phyloP scores from a whole-genome alignment of 2,113 vertebrate genomes.

The Megaleporinus macrocephalus region DNA sequence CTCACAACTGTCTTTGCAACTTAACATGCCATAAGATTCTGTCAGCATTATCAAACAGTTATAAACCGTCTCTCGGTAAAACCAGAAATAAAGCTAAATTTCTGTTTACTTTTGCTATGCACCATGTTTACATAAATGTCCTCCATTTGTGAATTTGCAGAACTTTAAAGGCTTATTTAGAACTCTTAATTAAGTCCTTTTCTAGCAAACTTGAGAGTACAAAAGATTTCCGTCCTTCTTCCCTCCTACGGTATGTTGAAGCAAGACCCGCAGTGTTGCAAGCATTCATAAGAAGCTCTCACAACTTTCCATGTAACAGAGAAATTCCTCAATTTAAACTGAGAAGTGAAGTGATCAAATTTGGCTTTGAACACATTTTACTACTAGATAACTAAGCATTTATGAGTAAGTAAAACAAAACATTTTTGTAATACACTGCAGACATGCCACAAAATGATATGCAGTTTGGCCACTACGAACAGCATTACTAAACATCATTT shows the following conservation, averaged over 20 bases:
- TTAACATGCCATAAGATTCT: neutral
- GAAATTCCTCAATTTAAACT: neutral
- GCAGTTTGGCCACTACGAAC: neutral
- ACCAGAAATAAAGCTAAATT: neutral
- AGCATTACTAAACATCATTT: neutral
- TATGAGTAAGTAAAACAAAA: too few species aligned
- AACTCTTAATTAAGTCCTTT: neutral
- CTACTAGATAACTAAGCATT: neutral
- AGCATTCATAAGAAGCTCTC: neutral
- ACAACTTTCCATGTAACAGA: neutral
- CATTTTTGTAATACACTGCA: too few species aligned
- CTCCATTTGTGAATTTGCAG: neutral
- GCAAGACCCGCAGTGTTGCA: conserved; percentile 3
- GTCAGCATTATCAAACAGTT: neutral
- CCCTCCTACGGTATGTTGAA: neutral
- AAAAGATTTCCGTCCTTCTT: neutral
- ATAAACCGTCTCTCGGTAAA: too few species aligned
- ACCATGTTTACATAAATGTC: neutral
- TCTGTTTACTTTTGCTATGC: neutral
- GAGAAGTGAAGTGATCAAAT: neutral
- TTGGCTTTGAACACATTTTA: neutral
- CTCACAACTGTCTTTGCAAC: too few species aligned
- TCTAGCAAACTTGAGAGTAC: neutral
- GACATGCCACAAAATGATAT: neutral
- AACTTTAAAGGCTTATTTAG: neutral